These are phyloP conservation scores for Gonatopus flavifemur DNA, from an alignment of 1,140 invertebrate species.

Conservation along the genomic window DNA sequence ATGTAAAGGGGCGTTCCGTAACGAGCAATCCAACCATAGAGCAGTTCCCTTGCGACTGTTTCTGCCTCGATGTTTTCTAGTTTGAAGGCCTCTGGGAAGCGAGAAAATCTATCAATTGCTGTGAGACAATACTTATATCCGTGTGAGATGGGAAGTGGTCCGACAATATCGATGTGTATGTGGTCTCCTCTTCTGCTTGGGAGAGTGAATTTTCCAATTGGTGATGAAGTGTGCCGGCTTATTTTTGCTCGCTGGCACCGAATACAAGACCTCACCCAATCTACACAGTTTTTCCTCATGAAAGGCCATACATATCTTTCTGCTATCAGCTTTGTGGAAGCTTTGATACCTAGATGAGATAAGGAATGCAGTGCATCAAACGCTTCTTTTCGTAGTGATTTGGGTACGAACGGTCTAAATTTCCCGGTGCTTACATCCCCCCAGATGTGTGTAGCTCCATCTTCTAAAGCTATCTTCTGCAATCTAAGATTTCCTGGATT, in stretches of 20 bases:
- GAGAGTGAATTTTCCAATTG: background rate
- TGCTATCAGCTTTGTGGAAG: background rate
- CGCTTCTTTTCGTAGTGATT: conserved; percentile 1
- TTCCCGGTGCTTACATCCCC: background rate
- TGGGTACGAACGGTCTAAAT: background rate
- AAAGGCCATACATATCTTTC: conserved; percentile 12
- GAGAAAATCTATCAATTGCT: conserved; percentile 32
- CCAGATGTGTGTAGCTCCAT: no score
- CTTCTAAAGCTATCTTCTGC: no score
- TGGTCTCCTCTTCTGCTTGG: no score
- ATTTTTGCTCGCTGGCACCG: conserved; percentile 8
- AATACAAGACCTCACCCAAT: background rate
- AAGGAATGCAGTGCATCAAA: background rate
- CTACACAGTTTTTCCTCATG: conserved; percentile 5
- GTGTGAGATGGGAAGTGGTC: background rate
- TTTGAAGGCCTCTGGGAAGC: conserved; percentile 37
- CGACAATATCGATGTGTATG: no score
- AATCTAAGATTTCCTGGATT: no score
- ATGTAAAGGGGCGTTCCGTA: conserved; percentile 39
- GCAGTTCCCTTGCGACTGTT: conserved; percentile 38
- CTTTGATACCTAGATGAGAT: conserved; percentile 1
- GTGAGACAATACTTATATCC: conserved; percentile 26
- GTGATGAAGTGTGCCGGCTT: background rate
- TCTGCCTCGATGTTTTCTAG: conserved; percentile 36
- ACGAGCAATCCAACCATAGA: conserved; percentile 35